phyloP scores from a whole-genome alignment of 2,888 invertebrate species.

The Lithophane socia region DNA sequence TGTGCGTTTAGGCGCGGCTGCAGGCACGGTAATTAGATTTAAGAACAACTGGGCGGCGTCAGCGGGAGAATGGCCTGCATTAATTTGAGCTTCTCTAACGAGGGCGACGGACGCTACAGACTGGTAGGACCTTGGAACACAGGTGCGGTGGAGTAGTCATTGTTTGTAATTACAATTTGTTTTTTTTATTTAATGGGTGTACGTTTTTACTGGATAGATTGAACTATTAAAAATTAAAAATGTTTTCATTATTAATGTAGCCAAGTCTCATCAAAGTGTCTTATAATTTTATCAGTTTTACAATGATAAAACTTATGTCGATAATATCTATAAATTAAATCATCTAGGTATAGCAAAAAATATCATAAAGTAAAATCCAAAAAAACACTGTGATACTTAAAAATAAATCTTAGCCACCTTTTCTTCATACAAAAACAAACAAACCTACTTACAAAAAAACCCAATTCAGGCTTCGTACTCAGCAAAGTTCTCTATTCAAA shows the following conservation, averaged over 20 bases:
- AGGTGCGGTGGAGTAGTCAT: constrained; percentile 69
- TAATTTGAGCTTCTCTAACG: constrained; percentile 90
- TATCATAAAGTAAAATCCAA: neutral
- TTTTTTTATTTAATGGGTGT: neutral
- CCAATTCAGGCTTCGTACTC: too few species aligned
- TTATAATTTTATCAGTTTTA: too few species aligned
- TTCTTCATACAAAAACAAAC: too few species aligned
- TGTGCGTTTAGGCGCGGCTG: constrained; percentile 75
- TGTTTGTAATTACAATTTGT: neutral
- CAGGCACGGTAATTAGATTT: constrained; percentile 89
- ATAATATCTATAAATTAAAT: too few species aligned
- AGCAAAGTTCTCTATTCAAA: neutral
- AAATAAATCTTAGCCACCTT: too few species aligned
- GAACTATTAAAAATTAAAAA: too few species aligned
- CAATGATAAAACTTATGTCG: too few species aligned
- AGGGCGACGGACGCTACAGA: constrained; percentile 86
- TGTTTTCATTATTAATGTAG: too few species aligned
- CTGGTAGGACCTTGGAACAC: constrained; percentile 80
- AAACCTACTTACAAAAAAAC: too few species aligned
- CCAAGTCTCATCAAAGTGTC: too few species aligned
- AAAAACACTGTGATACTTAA: neutral
- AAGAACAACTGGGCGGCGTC: constrained; percentile 90
- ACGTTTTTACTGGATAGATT: too few species aligned
- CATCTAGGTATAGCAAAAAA: constrained; percentile 27
- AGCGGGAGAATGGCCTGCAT: constrained; percentile 89